Conservation (phyloP, 2,113 vertebrate genomes). For the Hucho hucho region DNA sequence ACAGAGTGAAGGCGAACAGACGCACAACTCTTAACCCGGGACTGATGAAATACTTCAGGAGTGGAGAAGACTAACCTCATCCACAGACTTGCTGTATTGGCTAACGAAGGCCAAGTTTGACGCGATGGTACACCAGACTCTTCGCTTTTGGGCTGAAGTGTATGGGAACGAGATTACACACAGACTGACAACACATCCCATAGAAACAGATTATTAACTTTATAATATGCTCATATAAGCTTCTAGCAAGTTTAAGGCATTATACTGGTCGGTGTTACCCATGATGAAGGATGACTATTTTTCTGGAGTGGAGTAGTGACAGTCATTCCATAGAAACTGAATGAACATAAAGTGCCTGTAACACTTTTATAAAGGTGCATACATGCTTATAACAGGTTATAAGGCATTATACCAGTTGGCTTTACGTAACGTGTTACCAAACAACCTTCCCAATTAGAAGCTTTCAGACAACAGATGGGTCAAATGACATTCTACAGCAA, state of each 20-base stretch:
- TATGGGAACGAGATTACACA: neutral
- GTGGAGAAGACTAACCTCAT: neutral
- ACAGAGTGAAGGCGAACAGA: constrained; percentile 81
- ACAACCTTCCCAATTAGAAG: neutral
- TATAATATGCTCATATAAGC: neutral
- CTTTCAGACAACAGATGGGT: neutral
- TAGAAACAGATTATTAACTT: neutral
- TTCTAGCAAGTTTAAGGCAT: neutral
- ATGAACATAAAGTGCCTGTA: neutral
- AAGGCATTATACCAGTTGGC: neutral
- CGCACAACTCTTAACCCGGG: constrained; percentile 1
- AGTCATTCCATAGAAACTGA: neutral
- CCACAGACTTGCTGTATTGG: too few species aligned
- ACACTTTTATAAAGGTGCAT: too few species aligned
- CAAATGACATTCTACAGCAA: neutral
- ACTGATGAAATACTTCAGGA: neutral
- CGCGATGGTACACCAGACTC: too few species aligned
- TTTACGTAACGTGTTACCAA: too few species aligned
- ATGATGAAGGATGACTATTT: neutral
- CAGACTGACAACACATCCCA: neutral
- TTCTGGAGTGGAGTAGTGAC: constrained; percentile 1
- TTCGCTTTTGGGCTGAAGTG: too few species aligned
- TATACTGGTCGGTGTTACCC: too few species aligned
- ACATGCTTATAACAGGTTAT: too few species aligned
- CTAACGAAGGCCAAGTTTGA: too few species aligned